Conservation (phyloP, 2,797 vertebrate species). For the Mus minutoides region DNA sequence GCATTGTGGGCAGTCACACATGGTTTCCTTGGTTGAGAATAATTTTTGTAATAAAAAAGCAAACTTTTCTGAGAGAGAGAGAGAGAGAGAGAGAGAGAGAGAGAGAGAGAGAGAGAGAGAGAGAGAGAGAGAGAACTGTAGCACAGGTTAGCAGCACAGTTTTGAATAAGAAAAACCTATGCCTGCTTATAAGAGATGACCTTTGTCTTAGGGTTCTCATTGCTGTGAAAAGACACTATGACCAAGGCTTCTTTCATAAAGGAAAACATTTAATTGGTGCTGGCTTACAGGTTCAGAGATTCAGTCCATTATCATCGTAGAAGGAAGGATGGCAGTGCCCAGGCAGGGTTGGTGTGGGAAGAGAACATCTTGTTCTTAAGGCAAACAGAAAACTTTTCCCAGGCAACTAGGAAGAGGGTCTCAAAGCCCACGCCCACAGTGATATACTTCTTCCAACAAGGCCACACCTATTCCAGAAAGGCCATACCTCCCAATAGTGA, state of each 20-base stretch:
- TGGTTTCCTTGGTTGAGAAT: not conserved
- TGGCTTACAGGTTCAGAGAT: not conserved
- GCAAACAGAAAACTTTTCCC: not conserved
- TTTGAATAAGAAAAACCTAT: constrained; percentile 37
- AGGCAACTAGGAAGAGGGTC: not conserved
- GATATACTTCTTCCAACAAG: not conserved
- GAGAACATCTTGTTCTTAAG: not conserved
- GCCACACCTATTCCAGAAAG: not conserved
- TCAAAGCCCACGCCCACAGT: not conserved
- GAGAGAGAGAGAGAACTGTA: not conserved
- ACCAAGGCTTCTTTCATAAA: not conserved
- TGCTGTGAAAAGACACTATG: not conserved
- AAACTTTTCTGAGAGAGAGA: not conserved
- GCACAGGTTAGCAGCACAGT: no score
- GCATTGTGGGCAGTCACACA: not conserved
- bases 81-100: no score
- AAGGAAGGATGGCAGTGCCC: not conserved
- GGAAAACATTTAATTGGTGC: not conserved
- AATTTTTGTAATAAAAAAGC: not conserved
- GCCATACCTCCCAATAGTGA: not conserved
- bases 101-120: no score
- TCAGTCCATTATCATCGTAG: not conserved
- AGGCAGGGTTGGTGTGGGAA: not conserved
- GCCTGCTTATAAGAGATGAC: not conserved
- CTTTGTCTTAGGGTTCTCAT: not conserved